phyloP scores from a whole-genome alignment of 2,113 vertebrate genomes.

The Miniopterus natalensis region DNA sequence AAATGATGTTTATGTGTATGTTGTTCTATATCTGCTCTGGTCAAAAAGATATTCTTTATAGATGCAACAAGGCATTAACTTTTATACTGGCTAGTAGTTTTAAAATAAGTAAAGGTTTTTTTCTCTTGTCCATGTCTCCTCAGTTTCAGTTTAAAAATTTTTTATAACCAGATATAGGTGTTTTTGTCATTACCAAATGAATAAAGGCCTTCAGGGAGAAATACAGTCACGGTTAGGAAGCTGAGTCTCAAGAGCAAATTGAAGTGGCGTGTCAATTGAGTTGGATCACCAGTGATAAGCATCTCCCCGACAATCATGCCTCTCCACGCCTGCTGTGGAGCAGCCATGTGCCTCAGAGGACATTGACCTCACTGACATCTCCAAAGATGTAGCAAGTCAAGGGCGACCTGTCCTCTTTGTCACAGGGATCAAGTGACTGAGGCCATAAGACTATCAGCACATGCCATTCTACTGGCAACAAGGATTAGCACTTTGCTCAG shows the following conservation, averaged over 20 bases:
- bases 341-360: background rate
- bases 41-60: background rate
- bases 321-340: no score
- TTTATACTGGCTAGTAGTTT: background rate
- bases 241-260: background rate
- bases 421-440: background rate
- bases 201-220: background rate
- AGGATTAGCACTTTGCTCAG: background rate
- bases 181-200: background rate
- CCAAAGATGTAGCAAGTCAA: background rate
- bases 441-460: background rate
- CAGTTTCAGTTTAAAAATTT: background rate
- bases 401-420: background rate
- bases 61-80: background rate
- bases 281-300: background rate
- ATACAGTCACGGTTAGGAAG: background rate
- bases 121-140: background rate
- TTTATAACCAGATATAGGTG: background rate
- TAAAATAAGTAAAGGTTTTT: background rate
- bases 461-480: background rate
- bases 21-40: background rate
- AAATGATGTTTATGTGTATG: background rate
- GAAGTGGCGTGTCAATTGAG: no score
- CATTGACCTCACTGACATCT: background rate
- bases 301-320: background rate